Evolutionary conservation across 30 jellyfish, hydroid and myxozoan species (phyloP).

Genomic region (Hydractinia symbiolongicarpus): DNA sequence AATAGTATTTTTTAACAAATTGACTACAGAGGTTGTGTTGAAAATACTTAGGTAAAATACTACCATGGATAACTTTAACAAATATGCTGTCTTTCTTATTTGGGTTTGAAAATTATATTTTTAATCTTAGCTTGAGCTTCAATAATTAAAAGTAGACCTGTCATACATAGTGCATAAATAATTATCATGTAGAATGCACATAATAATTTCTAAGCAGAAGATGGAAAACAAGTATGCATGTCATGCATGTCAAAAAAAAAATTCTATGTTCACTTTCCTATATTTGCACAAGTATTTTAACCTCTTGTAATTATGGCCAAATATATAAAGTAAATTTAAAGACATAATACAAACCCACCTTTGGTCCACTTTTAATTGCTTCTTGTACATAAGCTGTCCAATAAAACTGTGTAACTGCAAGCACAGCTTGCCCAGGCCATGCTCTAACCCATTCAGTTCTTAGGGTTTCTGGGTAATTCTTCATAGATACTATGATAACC

Average conservation of each 20-base stretch:
- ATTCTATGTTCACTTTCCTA: too few relatives aligned
- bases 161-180: not conserved
- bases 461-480: conserved; percentile 41
- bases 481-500: conserved; percentile 75
- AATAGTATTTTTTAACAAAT: too few relatives aligned
- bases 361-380: conserved; percentile 80
- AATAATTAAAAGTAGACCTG: not conserved
- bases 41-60: too few relatives aligned
- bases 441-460: conserved; percentile 89
- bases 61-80: too few relatives aligned
- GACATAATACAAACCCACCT: conserved; percentile 20
- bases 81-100: not conserved
- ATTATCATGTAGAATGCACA: too few relatives aligned
- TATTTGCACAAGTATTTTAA: too few relatives aligned
- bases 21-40: too few relatives aligned
- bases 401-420: conserved; percentile 83
- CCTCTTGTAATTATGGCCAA: too few relatives aligned
- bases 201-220: too few relatives aligned
- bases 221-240: too few relatives aligned
- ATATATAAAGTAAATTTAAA: not conserved
- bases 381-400: conserved; percentile 90
- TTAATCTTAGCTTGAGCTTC: not conserved
- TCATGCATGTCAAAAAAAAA: too few relatives aligned
- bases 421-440: conserved; percentile 99
- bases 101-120: not conserved